Conservation (phyloP, 2,113 vertebrate genomes). For the Mesoclemmys tuberculata region DNA sequence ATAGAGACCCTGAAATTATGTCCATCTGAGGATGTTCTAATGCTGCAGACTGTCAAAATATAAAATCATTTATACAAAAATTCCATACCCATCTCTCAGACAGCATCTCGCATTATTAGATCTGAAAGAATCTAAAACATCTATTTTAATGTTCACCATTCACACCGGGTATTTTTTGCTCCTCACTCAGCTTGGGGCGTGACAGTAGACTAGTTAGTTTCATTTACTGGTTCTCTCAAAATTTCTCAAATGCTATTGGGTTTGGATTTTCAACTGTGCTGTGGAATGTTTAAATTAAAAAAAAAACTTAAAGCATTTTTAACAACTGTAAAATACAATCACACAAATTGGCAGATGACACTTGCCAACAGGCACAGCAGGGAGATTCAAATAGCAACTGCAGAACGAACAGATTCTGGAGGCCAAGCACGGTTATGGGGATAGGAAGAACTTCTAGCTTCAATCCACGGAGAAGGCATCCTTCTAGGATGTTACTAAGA, state of each 20-base stretch:
- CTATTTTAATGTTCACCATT: constrained; percentile 39
- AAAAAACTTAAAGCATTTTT: background rate
- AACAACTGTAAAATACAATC: fast-evolving
- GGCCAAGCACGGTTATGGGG: background rate
- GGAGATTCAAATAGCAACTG: background rate
- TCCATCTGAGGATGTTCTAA: constrained; percentile 43
- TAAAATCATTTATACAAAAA: constrained; percentile 43
- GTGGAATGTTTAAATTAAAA: constrained; percentile 16
- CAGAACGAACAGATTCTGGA: background rate
- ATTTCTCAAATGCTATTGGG: constrained; percentile 26
- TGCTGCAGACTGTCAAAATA: constrained; percentile 49
- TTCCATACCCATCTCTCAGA: constrained; percentile 47
- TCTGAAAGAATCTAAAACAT: constrained; percentile 49
- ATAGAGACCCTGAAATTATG: constrained; percentile 46
- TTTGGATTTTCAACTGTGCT: constrained; percentile 15
- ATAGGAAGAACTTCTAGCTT: background rate
- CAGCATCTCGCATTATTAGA: constrained; percentile 54
- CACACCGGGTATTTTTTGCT: background rate
- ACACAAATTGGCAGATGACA: background rate
- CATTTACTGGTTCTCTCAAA: background rate
- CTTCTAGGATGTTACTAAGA: background rate
- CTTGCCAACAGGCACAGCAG: background rate
- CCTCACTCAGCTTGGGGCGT: background rate
- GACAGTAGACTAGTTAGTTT: background rate
- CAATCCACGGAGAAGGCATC: background rate